These are phyloP conservation scores for Alces alces DNA, from an alignment of 2,113 vertebrate genomes.

Conservation along the genomic window DNA sequence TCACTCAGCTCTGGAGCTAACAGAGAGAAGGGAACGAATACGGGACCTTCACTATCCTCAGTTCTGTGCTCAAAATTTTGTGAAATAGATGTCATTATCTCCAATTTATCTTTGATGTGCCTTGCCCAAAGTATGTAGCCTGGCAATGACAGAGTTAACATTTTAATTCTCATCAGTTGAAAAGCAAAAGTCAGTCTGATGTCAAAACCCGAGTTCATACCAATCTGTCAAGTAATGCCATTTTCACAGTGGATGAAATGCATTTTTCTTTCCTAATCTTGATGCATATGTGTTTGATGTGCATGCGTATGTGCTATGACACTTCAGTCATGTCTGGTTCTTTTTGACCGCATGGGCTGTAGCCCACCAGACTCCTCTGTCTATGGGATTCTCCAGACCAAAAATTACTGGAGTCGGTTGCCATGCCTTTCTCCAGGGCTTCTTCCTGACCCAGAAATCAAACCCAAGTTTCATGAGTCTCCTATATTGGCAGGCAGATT, in stretches of 20 bases:
- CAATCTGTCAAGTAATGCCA: neutral
- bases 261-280: neutral
- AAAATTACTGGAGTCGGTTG: neutral
- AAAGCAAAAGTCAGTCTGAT: neutral
- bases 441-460: neutral
- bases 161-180: neutral
- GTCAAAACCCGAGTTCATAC: neutral
- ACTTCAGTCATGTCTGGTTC: neutral
- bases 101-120: neutral
- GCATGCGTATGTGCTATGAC: neutral
- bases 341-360: neutral
- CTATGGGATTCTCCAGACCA: neutral
- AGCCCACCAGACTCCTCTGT: neutral
- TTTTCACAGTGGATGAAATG: neutral
- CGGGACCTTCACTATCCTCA: neutral
- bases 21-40: neutral
- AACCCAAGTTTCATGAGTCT: neutral
- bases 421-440: neutral
- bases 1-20: neutral
- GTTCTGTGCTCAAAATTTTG: neutral
- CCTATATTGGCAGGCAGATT: neutral
- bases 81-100: neutral
- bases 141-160: neutral
- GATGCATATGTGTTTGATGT: neutral
- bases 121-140: neutral